Evolutionary conservation across 2,113 vertebrate species (phyloP).

Genomic region (Pardalotus punctatus): DNA sequence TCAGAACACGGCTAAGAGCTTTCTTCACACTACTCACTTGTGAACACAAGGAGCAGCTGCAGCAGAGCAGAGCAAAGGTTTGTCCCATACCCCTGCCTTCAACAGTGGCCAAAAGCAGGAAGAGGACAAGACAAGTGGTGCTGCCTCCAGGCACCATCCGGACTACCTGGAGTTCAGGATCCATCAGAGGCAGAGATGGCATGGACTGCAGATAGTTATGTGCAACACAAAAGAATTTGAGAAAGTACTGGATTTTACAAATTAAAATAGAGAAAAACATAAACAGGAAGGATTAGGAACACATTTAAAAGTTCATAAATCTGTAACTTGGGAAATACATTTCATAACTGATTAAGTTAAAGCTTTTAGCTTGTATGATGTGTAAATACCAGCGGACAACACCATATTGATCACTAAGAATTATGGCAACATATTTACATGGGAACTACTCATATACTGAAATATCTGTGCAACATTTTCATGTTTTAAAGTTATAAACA

Average conservation of each 20-base stretch:
- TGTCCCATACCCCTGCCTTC: background rate
- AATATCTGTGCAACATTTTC: background rate
- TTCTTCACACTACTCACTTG: background rate
- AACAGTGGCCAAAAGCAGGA: background rate
- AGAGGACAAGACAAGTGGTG: background rate
- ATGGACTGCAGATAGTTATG: accelerated
- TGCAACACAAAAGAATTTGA: background rate
- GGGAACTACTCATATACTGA: background rate
- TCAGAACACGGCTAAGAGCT: background rate
- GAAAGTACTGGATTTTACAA: background rate
- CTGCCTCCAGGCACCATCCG: background rate
- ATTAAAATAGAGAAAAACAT: background rate
- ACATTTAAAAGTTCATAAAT: background rate
- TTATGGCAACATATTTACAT: background rate
- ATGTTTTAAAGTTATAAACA: background rate
- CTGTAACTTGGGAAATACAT: background rate
- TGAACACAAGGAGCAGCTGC: background rate
- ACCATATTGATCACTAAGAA: background rate
- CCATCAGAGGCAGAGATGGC: background rate
- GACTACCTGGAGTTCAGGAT: background rate
- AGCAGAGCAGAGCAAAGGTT: background rate
- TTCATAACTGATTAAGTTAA: background rate
- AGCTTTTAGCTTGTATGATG: background rate
- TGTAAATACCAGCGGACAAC: background rate
- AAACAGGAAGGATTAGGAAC: background rate